Conservation (phyloP, 1,140 invertebrate genomes). For the Hylaeus anthracinus region DNA sequence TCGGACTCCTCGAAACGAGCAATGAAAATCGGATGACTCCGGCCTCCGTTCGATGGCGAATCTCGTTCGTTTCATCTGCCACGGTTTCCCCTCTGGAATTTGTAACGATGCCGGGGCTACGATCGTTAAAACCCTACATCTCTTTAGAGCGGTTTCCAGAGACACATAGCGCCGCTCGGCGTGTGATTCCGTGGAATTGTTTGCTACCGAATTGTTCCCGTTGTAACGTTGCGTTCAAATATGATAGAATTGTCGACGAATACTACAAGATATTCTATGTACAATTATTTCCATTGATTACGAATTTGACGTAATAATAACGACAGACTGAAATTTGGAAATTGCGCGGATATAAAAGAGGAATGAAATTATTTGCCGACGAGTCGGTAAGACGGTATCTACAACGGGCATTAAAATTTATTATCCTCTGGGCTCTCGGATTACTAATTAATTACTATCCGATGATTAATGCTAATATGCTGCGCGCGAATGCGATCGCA, state of each 20-base stretch:
- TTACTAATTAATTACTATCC: too few relatives aligned
- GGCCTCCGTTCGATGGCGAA: constrained; percentile 15
- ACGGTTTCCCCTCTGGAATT: constrained; percentile 26
- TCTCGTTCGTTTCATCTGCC: constrained; percentile 33
- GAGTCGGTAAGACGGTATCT: too few relatives aligned
- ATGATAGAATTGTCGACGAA: neutral
- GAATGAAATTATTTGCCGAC: too few relatives aligned
- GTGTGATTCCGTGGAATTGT: neutral
- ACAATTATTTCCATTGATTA: neutral
- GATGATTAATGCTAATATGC: too few relatives aligned
- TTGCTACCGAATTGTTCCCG: neutral
- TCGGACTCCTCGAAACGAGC: neutral
- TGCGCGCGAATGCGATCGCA: too few relatives aligned
- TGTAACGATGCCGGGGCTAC: constrained; percentile 16
- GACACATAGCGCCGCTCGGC: neutral
- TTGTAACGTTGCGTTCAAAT: neutral
- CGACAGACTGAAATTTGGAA: too few relatives aligned
- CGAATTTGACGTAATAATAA: neutral
- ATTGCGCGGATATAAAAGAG: too few relatives aligned
- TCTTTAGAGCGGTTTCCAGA: constrained; percentile 12
- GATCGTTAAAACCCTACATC: constrained; percentile 32
- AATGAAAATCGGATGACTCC: constrained; percentile 34
- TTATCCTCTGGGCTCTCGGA: too few relatives aligned
- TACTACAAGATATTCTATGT: neutral
- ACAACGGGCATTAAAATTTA: too few relatives aligned